Percentiles rank a stretch among this genome's conserved stretches.
Conservation (phyloP, 1,140 invertebrate genomes). For the Odontomachus brunneus region DNA sequence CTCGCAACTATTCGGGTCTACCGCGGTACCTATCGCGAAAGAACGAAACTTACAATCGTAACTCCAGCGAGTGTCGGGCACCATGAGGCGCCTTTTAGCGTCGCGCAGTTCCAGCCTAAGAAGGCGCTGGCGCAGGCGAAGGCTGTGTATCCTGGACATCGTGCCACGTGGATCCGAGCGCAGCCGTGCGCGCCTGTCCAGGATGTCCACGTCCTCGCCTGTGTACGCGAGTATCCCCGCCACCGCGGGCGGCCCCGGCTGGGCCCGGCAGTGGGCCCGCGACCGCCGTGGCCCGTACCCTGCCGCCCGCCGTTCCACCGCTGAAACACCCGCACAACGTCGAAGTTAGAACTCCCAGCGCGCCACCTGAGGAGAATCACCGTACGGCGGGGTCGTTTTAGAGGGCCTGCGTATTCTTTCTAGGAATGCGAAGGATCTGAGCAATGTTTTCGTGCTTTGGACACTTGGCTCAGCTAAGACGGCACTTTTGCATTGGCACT, state of each 20-base stretch:
- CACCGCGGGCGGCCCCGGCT: conserved; percentile 65
- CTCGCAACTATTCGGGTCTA: not conserved
- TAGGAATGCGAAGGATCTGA: not conserved
- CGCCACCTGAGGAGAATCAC: conserved; percentile 84
- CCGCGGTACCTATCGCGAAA: not conserved
- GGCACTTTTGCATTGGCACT: no score
- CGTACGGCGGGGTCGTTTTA: conserved; percentile 78
- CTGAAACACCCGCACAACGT: conserved; percentile 85
- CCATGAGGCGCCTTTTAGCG: conserved; percentile 84
- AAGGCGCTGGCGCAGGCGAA: conserved; percentile 85
- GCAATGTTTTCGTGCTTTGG: not conserved
- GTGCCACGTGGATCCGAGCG: conserved; percentile 84
- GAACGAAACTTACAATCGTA: conserved; percentile 86
- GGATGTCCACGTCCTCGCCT: conserved; percentile 86
- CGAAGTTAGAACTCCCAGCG: conserved; percentile 84
- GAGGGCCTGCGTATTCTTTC: conserved; percentile 64
- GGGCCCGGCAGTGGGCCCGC: conserved; percentile 71
- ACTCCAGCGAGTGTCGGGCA: conserved; percentile 87
- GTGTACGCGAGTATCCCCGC: conserved; percentile 85
- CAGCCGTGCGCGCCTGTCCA: conserved; percentile 84
- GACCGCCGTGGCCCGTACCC: conserved; percentile 80
- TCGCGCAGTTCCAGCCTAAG: conserved; percentile 86
- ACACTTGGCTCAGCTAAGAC: not conserved
- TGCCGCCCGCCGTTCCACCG: conserved; percentile 82
- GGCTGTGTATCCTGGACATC: conserved; percentile 85